These are phyloP conservation scores for Euthynnus affinis DNA, from an alignment of 2,797 vertebrate genomes.

Conservation along the genomic window DNA sequence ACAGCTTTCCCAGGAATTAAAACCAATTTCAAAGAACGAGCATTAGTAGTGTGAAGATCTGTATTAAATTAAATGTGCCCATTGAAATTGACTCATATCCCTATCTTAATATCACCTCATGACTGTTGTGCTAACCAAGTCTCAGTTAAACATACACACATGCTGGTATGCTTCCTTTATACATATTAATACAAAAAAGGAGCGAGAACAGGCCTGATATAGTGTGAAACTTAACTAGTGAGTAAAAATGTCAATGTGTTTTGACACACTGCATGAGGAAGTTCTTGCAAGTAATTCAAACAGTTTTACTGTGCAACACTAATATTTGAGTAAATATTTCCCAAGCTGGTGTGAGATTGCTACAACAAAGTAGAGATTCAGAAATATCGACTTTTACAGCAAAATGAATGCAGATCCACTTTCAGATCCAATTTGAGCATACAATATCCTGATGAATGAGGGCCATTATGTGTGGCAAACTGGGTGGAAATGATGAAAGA, in stretches of 20 bases:
- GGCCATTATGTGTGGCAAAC: conserved; percentile 39
- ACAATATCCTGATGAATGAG: conserved; percentile 47
- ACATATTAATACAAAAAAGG: not conserved
- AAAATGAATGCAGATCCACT: conserved; percentile 26
- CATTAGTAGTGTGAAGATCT: not conserved
- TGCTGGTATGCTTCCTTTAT: not conserved
- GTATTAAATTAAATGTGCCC: not conserved
- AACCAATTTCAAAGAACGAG: not conserved
- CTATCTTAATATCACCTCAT: not conserved
- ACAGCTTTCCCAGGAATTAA: conserved; percentile 4
- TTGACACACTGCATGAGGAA: not conserved
- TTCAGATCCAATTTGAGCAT: conserved; percentile 33
- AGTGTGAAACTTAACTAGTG: not conserved
- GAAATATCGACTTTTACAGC: conserved; percentile 37
- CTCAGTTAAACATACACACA: not conserved
- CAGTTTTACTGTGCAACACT: not conserved
- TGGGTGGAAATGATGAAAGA: conserved; percentile 34
- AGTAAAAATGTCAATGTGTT: not conserved
- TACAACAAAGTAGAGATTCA: conserved; percentile 11
- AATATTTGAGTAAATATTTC: conserved; percentile 24
- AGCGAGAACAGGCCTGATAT: not conserved
- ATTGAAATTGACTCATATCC: not conserved
- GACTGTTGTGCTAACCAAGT: not conserved
- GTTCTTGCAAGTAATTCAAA: not conserved
- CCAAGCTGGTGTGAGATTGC: conserved; percentile 21